Conservation (phyloP, 2,888 invertebrate species). For the Chaetogeoica ovagalla region DNA sequence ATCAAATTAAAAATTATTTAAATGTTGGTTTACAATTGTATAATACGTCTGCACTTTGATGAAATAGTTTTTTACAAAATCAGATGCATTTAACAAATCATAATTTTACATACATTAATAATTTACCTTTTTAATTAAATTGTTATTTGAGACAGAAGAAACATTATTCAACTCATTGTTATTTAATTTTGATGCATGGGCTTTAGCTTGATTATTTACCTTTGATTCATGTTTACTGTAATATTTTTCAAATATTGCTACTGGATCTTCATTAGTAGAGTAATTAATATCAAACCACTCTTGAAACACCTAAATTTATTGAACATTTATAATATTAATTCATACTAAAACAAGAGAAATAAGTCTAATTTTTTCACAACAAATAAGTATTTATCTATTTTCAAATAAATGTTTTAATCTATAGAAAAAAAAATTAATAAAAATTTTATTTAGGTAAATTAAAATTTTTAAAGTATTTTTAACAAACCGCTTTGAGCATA, state of each 20-base stretch:
- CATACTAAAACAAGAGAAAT: too few relatives aligned
- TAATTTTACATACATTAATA: not conserved
- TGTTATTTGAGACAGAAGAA: not conserved
- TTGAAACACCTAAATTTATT: slow-evolving; percentile 58
- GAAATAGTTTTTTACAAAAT: too few relatives aligned
- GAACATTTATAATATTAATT: too few relatives aligned
- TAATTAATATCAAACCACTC: slow-evolving; percentile 60
- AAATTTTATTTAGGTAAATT: too few relatives aligned
- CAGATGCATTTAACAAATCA: not conserved
- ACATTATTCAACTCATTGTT: not conserved
- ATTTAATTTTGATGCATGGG: not conserved
- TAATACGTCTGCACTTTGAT: not conserved
- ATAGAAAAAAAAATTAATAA: too few relatives aligned
- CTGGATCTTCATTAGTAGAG: slow-evolving; percentile 53
- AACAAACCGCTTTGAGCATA: slow-evolving; percentile 7
- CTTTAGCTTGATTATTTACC: not conserved
- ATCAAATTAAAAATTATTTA: not conserved
- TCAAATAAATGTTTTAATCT: not conserved
- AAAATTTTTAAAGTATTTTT: not conserved
- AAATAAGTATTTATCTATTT: too few relatives aligned
- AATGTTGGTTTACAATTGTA: not conserved
- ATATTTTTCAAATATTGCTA: slow-evolving; percentile 29
- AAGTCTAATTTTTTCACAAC: too few relatives aligned
- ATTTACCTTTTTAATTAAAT: slow-evolving; percentile 9
- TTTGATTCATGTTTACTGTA: not conserved